Percentiles rank a stretch among this genome's conserved stretches.
Evolutionary conservation across 2,888 invertebrate species (phyloP).

Genomic region (Metellina segmentata): DNA sequence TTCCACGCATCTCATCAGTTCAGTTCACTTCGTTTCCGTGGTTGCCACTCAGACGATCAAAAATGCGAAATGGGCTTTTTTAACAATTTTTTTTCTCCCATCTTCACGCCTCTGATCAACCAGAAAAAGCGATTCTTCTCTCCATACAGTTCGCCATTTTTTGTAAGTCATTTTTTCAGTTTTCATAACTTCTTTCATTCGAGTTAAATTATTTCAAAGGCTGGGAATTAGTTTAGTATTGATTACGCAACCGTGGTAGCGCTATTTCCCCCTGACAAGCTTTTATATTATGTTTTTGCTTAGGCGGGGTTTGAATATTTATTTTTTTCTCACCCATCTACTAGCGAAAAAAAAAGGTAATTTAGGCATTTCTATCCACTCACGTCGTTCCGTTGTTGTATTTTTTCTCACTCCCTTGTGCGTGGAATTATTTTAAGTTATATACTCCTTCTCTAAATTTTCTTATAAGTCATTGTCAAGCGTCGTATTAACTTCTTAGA

Average conservation of each 20-base stretch:
- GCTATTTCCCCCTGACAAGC: neutral
- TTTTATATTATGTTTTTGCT: conserved; percentile 5
- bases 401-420: neutral
- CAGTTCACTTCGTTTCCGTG: conserved; percentile 53
- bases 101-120: conserved; percentile 39
- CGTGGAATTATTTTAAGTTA: conserved; percentile 43
- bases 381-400: neutral
- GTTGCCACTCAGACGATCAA: conserved; percentile 61
- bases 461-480: conserved; percentile 4
- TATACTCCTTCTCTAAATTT: conserved; percentile 10
- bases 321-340: neutral
- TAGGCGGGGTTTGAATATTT: neutral
- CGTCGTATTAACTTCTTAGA: neutral
- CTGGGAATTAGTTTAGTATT: conserved; percentile 54
- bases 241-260: conserved; percentile 6
- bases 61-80: conserved; percentile 48
- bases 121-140: conserved; percentile 28
- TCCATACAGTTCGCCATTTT: conserved; percentile 20
- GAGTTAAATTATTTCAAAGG: conserved; percentile 38
- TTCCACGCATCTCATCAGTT: conserved; percentile 52
- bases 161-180: conserved; percentile 11
- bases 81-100: neutral
- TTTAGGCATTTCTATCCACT: conserved; percentile 5
- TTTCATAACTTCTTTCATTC: conserved; percentile 8
- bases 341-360: neutral